Evolutionary conservation across 2,113 vertebrate genomes (phyloP).

Genomic region (Parus major): DNA sequence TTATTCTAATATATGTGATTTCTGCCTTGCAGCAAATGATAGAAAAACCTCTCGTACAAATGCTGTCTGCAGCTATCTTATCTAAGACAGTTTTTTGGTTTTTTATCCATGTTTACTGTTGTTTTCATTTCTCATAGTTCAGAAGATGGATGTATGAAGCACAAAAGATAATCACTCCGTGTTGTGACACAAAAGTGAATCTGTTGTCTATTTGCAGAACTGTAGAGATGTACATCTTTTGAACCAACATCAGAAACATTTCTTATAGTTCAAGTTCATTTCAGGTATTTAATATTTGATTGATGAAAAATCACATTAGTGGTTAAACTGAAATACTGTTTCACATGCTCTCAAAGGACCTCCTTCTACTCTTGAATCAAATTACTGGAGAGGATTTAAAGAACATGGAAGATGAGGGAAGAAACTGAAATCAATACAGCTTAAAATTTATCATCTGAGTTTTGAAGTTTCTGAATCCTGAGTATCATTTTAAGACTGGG

Average conservation of each 20-base stretch:
- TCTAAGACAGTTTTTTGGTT: background rate
- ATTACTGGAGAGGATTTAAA: constrained; percentile 32
- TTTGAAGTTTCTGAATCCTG: background rate
- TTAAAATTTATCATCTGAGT: constrained; percentile 19
- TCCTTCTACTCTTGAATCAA: constrained; percentile 13
- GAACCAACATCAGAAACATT: background rate
- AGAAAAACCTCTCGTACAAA: background rate
- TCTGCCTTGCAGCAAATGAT: background rate
- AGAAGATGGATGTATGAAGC: background rate
- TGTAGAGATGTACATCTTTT: background rate
- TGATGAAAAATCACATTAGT: constrained; percentile 44
- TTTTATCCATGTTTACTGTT: constrained; percentile 4
- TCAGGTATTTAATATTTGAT: constrained; percentile 33
- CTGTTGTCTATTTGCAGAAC: background rate
- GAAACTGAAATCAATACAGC: constrained; percentile 48
- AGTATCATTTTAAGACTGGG: background rate
- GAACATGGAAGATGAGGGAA: background rate
- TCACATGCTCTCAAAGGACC: background rate
- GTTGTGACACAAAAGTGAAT: background rate
- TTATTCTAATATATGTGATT: background rate
- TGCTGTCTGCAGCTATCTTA: background rate
- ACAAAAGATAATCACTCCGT: background rate
- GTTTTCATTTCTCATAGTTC: constrained; percentile 27
- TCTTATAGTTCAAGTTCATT: constrained; percentile 5
- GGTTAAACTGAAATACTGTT: constrained; percentile 34